phyloP scores from a whole-genome alignment of 2,888 invertebrate genomes.

The Mimumesa dahlbomi region DNA sequence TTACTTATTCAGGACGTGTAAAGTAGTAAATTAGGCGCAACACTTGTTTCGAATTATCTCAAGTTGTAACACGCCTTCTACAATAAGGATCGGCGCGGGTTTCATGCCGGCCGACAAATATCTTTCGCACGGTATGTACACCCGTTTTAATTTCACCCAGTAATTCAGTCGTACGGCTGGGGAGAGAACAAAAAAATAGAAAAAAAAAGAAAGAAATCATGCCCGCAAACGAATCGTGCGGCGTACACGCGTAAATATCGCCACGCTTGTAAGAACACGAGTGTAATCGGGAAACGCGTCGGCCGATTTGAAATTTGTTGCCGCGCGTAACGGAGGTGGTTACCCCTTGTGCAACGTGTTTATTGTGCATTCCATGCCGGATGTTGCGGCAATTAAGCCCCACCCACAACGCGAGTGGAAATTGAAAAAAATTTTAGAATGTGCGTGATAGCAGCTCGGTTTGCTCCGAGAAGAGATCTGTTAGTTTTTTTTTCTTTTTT shows the following conservation, averaged over 20 bases:
- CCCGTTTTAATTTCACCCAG: conserved; percentile 31
- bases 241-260: conserved; percentile 14
- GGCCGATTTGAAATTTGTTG: conserved; percentile 23
- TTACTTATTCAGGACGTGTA: conserved; percentile 26
- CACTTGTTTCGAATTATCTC: conserved; percentile 50
- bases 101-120: conserved; percentile 20
- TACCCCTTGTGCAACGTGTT: background rate
- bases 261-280: conserved; percentile 9
- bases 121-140: conserved; percentile 23
- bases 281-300: conserved; percentile 28
- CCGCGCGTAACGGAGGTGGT: conserved; percentile 1
- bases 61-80: conserved; percentile 30
- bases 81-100: conserved; percentile 31
- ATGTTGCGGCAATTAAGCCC: conserved; percentile 1
- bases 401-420: background rate
- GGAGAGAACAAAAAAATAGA: background rate
- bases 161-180: background rate
- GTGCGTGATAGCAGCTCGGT: too few relatives aligned
- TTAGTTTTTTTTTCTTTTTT: too few relatives aligned
- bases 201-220: background rate
- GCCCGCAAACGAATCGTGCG: background rate
- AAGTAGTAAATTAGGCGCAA: conserved; percentile 47
- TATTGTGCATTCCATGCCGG: background rate
- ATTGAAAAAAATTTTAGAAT: background rate
- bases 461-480: too few relatives aligned